Conservation (phyloP, 2,888 invertebrate genomes). For the Balanococcus diminutus region DNA sequence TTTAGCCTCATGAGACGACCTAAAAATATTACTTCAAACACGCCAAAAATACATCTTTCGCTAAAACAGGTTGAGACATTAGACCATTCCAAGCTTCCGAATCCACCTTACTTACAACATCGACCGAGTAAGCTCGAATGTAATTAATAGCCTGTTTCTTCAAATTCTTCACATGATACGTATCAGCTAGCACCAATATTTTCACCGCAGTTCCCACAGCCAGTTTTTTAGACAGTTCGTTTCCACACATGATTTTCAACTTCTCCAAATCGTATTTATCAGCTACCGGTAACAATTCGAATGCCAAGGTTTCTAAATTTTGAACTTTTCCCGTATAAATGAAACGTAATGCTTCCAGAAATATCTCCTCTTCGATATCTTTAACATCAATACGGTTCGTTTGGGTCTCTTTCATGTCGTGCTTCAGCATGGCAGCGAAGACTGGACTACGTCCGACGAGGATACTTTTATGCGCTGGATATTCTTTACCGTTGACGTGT, state of each 20-base stretch:
- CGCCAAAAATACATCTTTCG: background rate
- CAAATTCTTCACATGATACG: constrained; percentile 96
- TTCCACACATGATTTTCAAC: background rate
- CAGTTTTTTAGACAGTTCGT: background rate
- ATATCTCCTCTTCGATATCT: background rate
- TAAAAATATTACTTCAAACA: background rate
- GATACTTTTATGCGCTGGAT: background rate
- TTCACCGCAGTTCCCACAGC: background rate
- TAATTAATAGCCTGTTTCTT: constrained; percentile 99
- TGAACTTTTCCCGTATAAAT: constrained; percentile 83
- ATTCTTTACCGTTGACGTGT: background rate
- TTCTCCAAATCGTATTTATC: background rate
- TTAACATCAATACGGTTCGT: background rate
- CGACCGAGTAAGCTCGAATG: constrained; percentile 97
- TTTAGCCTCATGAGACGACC: too few species aligned
- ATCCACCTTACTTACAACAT: constrained; percentile 88
- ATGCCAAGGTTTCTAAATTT: constrained; percentile 63
- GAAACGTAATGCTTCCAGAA: constrained; percentile 64
- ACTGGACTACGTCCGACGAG: background rate
- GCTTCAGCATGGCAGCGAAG: background rate
- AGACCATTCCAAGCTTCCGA: background rate
- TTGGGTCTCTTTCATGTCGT: background rate
- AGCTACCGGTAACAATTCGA: background rate
- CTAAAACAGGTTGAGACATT: background rate
- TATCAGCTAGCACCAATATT: constrained; percentile 93